Evolutionary conservation across 2,797 vertebrate species (phyloP), one percentile per base, ranked within the genome.

Genomic region (Octomys mimax): DNA sequence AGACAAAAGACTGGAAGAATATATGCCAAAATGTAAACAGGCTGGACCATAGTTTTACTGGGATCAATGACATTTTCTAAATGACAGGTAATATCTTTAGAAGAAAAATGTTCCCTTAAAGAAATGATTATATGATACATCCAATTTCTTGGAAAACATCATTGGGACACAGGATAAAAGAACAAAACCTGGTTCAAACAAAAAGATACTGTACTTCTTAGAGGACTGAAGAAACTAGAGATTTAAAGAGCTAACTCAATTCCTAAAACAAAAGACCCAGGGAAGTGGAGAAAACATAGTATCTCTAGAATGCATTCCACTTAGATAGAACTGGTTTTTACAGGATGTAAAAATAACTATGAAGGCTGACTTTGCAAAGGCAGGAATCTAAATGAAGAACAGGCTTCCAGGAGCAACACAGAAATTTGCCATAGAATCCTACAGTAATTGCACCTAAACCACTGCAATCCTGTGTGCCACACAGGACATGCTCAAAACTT

Each of bases 41-140:
- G 14, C 49, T n/a, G 16, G 66, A 68, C 66, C 16, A n/a, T 19
- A 49, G 22, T 73, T 49, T 73, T 77, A 71, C 89, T 80, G 19
- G 87, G 9, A 92, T 80, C 91, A 84, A 21, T 46, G 33, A 57
- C 75, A 85, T 85, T 94, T 87, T 92, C 62, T 62, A 94, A 95
- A 73, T 70, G 68, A 73, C 62, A 54, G 18, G 28, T 2, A 90
- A 46, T 59, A 83, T 11, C 61, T 77, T 87, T 70, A 49, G 33
- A 92, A 66, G 75, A 46, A 91, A 49, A 94, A 93, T 22, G 13
- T 64, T 87, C 92, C 52, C 81, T 91, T 73, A 49, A 49, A 49
- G 49, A 49, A 49, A 49, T 49, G 11, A 49, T 87, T 62, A 62
- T 26, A 86, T 28, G 52, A 70, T 21, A 66, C 36, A 64, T 36